Percentiles rank a stretch among this genome's conserved stretches.
Conservation (phyloP, 2,113 vertebrate genomes). For the Cyrtonyx montezumae region DNA sequence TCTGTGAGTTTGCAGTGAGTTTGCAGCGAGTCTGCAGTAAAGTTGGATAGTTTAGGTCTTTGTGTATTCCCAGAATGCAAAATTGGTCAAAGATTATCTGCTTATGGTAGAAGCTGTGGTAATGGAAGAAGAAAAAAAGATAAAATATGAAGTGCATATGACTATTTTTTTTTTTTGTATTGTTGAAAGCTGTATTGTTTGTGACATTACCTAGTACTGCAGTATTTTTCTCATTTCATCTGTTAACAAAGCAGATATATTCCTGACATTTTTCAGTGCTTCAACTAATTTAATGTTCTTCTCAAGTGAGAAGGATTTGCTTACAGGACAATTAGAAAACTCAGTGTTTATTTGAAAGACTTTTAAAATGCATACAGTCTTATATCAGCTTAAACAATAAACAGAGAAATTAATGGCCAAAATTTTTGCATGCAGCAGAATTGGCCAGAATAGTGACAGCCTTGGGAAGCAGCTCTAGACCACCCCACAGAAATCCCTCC, state of each 20-base stretch:
- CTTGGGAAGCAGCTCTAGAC: background rate
- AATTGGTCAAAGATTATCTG: background rate
- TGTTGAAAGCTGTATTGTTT: background rate
- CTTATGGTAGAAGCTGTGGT: background rate
- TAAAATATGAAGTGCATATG: background rate
- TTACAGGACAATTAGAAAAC: background rate
- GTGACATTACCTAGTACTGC: background rate
- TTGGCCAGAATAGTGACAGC: background rate
- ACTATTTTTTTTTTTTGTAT: background rate
- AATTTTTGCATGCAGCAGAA: background rate
- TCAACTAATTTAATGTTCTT: background rate
- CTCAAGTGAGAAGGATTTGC: background rate
- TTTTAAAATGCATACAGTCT: background rate
- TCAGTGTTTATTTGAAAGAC: background rate
- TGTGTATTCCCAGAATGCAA: background rate
- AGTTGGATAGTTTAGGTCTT: background rate
- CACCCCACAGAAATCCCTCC: background rate
- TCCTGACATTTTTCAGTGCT: background rate
- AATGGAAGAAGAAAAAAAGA: background rate
- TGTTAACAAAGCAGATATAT: background rate
- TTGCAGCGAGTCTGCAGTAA: background rate
- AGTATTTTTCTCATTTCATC: constrained; percentile 27
- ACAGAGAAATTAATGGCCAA: background rate
- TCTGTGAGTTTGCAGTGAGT: background rate
- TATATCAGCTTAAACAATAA: background rate